These are phyloP conservation scores for Anas flavirostris DNA, from an alignment of 2,797 vertebrate genomes.

Conservation along the genomic window DNA sequence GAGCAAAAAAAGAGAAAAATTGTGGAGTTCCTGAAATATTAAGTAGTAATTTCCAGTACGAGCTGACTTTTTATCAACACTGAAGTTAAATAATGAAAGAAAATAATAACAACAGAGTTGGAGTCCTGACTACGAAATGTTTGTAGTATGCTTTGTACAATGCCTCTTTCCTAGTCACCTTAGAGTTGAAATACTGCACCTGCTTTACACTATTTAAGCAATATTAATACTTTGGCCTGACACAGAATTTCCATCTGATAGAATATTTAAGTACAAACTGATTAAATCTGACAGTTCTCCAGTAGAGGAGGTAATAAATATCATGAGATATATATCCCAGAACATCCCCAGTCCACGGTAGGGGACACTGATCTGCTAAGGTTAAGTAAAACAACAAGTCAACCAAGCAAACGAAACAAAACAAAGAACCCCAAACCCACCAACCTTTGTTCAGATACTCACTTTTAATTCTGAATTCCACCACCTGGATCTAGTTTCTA, in stretches of 20 bases:
- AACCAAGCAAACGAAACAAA: background rate
- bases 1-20: background rate
- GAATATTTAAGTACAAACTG: background rate
- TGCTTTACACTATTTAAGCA: background rate
- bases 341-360: background rate
- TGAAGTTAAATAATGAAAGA: slow-evolving; percentile 39
- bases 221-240: background rate
- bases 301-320: background rate
- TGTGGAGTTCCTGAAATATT: background rate
- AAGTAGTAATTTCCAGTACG: background rate
- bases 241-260: background rate
- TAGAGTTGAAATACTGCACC: slow-evolving; percentile 22
- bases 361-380: background rate
- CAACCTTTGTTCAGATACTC: background rate
- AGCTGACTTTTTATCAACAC: background rate
- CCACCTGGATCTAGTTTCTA: background rate
- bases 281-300: slow-evolving; percentile 33
- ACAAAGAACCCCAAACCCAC: no score
- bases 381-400: background rate
- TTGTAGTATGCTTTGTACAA: background rate
- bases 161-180: background rate
- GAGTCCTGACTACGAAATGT: background rate
- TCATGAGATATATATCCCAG: background rate
- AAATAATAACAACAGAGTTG: background rate
- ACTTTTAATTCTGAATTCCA: background rate